These are phyloP conservation scores for Borostomias antarcticus DNA, from an alignment of 2,797 vertebrate genomes.

Conservation along the genomic window DNA sequence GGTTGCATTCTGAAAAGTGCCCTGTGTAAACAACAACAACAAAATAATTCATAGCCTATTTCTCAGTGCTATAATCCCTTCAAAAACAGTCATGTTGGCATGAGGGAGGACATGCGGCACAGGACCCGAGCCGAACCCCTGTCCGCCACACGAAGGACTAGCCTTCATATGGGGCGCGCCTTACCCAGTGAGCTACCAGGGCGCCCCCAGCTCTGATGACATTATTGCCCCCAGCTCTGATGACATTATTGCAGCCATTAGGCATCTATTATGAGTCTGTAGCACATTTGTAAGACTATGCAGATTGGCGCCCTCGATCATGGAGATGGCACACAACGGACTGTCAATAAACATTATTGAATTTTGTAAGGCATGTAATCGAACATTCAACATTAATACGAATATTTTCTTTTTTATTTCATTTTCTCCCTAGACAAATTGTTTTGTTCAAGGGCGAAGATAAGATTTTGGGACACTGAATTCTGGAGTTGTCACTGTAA, in stretches of 20 bases:
- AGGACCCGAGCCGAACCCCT: no score
- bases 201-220: no score
- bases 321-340: not conserved
- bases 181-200: no score
- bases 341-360: not conserved
- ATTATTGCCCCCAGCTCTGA: conserved; percentile 24
- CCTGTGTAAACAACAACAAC: no score
- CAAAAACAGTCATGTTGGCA: no score
- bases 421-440: no score
- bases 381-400: not conserved
- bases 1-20: not conserved
- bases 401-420: not conserved
- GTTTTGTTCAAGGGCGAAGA: no score
- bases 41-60: not conserved
- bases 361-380: not conserved
- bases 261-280: conserved; percentile 13
- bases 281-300: conserved; percentile 18
- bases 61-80: not conserved
- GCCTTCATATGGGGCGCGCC: no score
- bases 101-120: no score
- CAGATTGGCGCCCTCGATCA: conserved; percentile 28
- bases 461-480: no score
- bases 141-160: no score
- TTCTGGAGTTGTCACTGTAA: no score
- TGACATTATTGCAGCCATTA: conserved; percentile 43